Conservation (phyloP, 2,797 vertebrate genomes). For the Todus mexicanus region DNA sequence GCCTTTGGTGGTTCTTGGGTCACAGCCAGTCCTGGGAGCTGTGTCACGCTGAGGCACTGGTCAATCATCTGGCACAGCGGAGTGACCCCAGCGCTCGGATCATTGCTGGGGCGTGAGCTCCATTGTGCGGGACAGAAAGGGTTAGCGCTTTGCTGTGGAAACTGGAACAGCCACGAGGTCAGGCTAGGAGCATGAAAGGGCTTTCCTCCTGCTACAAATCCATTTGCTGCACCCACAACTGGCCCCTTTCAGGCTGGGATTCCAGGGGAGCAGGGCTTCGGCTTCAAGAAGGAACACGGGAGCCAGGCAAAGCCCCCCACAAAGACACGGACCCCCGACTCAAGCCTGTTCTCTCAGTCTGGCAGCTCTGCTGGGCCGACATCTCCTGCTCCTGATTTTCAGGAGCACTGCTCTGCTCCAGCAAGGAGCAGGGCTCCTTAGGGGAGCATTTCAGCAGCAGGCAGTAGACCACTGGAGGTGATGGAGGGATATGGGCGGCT, state of each 20-base stretch:
- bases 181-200: neutral
- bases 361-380: too few species aligned
- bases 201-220: neutral
- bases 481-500: neutral
- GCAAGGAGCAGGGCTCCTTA: neutral
- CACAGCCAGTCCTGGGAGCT: neutral
- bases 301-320: neutral
- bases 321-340: neutral
- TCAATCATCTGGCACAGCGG: neutral
- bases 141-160: neutral
- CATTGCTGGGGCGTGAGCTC: neutral
- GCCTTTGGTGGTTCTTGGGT: neutral
- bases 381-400: neutral
- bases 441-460: neutral
- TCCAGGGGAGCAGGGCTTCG: neutral
- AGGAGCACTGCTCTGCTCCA: neutral
- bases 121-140: neutral
- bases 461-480: neutral
- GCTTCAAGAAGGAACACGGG: neutral
- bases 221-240: neutral
- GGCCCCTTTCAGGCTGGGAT: neutral
- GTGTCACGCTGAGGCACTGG: neutral
- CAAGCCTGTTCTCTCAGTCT: neutral
- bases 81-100: neutral
- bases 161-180: accelerated